Conservation (phyloP, 2,113 vertebrate species). For the Tragelaphus buxtoni region DNA sequence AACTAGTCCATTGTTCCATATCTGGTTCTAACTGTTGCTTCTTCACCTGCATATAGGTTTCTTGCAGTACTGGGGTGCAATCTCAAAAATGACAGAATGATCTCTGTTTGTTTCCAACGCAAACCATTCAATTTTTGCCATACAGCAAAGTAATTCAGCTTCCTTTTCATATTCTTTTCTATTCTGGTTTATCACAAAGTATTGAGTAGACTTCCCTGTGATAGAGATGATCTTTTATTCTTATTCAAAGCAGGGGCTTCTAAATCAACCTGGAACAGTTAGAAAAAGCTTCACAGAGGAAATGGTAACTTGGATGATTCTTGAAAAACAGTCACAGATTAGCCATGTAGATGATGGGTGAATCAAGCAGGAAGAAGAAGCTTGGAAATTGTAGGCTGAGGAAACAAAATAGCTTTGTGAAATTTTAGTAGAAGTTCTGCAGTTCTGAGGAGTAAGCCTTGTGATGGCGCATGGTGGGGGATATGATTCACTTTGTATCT, state of each 20-base stretch:
- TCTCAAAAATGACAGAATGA: not conserved
- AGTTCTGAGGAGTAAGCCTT: not conserved
- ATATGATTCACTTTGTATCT: not conserved
- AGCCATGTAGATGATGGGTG: not conserved
- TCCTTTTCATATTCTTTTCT: not conserved
- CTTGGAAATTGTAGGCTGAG: not conserved
- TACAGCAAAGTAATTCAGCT: not conserved
- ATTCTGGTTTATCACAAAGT: not conserved
- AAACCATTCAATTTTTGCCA: not conserved
- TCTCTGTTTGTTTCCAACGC: not conserved
- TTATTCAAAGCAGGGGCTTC: not conserved
- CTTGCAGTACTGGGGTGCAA: not conserved
- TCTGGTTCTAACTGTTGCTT: not conserved
- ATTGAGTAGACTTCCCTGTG: not conserved
- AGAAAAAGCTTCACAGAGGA: not conserved
- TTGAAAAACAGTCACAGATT: not conserved
- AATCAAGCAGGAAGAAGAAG: not conserved
- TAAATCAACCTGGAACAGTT: not conserved
- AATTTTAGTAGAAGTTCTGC: not conserved
- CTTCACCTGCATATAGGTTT: not conserved
- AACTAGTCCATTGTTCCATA: not conserved
- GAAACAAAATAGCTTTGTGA: not conserved
- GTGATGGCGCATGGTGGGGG: accelerated
- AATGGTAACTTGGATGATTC: not conserved
- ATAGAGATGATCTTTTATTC: not conserved